Evolutionary conservation across 1,140 invertebrate species (phyloP).

Genomic region (Coelopa frigida): DNA sequence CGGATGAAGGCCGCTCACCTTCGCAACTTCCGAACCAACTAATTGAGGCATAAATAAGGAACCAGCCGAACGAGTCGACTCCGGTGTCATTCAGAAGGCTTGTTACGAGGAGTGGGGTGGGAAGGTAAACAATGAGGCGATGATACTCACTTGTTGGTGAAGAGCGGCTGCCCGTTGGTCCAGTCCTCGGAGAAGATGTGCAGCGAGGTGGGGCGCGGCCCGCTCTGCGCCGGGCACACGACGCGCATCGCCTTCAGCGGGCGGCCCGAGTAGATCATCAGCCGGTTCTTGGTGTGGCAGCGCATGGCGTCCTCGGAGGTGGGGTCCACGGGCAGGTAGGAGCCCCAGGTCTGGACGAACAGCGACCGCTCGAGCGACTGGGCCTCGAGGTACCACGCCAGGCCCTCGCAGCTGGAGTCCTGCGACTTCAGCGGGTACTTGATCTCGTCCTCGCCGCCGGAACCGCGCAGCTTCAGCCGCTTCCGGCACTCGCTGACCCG

Average conservation of each 20-base stretch:
- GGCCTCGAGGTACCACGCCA: conserved; percentile 68
- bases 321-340: conserved; percentile 48
- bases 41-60: too few species aligned
- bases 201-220: conserved; percentile 57
- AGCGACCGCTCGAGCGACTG: conserved; percentile 61
- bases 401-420: conserved; percentile 61
- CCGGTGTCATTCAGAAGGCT: too few species aligned
- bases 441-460: conserved; percentile 54
- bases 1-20: too few species aligned
- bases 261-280: conserved; percentile 57
- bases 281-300: conserved; percentile 55
- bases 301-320: conserved; percentile 50
- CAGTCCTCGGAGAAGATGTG: conserved; percentile 70
- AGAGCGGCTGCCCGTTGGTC: conserved; percentile 46
- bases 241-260: conserved; percentile 59
- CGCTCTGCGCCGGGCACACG: conserved; percentile 64
- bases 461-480: conserved; percentile 54
- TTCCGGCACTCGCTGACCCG: conserved; percentile 57
- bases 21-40: too few species aligned
- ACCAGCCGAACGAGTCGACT: too few species aligned
- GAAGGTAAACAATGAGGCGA: too few species aligned
- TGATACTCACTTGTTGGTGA: conserved; percentile 40
- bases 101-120: too few species aligned
- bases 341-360: conserved; percentile 68
- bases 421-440: conserved; percentile 53